phyloP scores from a whole-genome alignment of 2,797 vertebrate species.

The Cirrhinus molitorella region DNA sequence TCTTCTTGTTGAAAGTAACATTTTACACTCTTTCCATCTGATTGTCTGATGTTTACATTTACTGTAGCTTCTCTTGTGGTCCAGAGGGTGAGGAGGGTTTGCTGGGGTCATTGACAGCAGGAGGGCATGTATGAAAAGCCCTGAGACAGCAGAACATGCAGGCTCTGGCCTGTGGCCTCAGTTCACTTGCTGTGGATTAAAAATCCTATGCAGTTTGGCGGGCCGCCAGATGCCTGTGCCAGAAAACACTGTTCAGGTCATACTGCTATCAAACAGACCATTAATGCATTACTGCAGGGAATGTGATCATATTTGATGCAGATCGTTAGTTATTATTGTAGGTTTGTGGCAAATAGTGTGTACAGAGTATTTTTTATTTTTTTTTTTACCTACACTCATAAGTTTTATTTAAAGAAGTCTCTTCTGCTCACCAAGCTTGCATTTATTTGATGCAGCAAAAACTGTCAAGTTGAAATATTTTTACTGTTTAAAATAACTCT shows the following conservation, averaged over 20 bases:
- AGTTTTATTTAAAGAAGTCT: too few relatives aligned
- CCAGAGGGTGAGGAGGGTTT: conserved; percentile 33
- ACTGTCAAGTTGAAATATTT: too few relatives aligned
- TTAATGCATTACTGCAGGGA: conserved; percentile 22
- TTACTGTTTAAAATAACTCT: too few relatives aligned
- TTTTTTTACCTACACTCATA: neutral
- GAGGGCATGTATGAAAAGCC: conserved; percentile 68
- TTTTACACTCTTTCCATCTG: neutral
- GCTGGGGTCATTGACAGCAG: conserved; percentile 27
- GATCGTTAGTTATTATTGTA: neutral
- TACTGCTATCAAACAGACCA: conserved; percentile 55
- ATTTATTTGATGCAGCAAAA: too few relatives aligned
- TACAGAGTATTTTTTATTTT: too few relatives aligned
- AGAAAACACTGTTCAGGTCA: conserved; percentile 59
- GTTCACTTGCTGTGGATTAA: conserved; percentile 69
- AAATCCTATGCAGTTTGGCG: conserved; percentile 65
- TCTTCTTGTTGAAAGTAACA: neutral
- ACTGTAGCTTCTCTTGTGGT: neutral
- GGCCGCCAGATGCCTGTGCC: conserved; percentile 66
- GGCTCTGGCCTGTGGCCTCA: conserved; percentile 73
- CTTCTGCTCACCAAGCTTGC: too few relatives aligned
- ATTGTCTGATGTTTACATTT: neutral
- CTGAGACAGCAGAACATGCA: conserved; percentile 74
- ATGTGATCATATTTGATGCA: neutral
- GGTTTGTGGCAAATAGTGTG: neutral